Evolutionary conservation across 2,113 vertebrate species (phyloP), one percentile per base, ranked within the genome.

Genomic region (Suncus etruscus): DNA sequence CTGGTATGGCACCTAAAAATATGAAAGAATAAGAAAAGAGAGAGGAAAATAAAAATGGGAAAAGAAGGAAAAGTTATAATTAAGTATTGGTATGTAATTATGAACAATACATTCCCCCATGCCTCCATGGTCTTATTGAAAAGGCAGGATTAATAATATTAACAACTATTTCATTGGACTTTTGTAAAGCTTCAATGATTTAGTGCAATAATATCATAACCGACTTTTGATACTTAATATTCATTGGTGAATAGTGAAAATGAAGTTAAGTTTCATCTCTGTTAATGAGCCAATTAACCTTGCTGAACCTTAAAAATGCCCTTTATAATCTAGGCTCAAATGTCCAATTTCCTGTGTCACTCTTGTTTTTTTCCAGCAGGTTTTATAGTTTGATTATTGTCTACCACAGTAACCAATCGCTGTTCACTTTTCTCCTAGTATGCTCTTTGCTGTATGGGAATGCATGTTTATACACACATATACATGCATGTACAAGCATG

Each of bases 391-490:
- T 22, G 9, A 73, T 83, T 73, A 4, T 45, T 3, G 11, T 15
- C 32, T 68, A 3, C 76, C 15, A 31, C 5, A 10, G 65, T 16
- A 8, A 45, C 48, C 22, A 0, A 0, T 32, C 54, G 0, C 68
- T 24, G 9, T 61, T 1, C 0, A 1, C 8, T 9, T 25, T 1
- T 0, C 15, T 70, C 48, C 51, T 15, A 3, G 3, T 0, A 0
- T 1, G 7, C 47, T 45, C 16, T 27, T 10, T 54, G 5, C 0
- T 1, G 29, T 20, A 11, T 20, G 47, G 31, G 25, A 48, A 5
- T 14, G 1, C 0, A 8, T 45, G 25, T 25, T 10, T 15, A 48
- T 11, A 12, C 47, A 9, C 11, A 15, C 11, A 5, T 47, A 3
- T 61, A 22, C 18, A 61, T 61, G 58, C 20, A 16, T 11, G 27